Percentiles rank a stretch among this genome's conserved stretches.
phyloP scores from a whole-genome alignment of 2,113 vertebrate species.

The Amphiprion ocellaris region DNA sequence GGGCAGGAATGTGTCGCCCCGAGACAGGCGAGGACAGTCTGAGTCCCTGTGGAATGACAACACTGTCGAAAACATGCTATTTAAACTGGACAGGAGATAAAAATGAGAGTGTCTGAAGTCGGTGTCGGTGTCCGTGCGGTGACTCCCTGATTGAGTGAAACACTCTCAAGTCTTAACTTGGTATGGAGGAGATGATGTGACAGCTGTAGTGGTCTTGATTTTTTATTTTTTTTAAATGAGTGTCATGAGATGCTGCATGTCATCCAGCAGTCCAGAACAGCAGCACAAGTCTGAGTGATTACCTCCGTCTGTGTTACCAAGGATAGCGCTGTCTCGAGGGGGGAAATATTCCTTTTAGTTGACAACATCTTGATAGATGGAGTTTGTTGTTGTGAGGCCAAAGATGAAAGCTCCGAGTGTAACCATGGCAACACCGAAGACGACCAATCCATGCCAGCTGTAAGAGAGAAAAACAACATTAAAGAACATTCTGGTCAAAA shows the following conservation, averaged over 20 bases:
- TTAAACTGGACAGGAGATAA: constrained; percentile 33
- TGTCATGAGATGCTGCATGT: constrained; percentile 28
- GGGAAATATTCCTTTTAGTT: constrained; percentile 49
- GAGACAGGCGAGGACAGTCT: neutral
- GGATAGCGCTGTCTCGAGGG: neutral
- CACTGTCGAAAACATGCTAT: constrained; percentile 45
- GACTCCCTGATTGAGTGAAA: constrained; percentile 10
- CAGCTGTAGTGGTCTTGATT: constrained; percentile 6
- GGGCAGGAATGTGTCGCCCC: constrained; percentile 18
- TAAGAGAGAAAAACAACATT: constrained; percentile 35
- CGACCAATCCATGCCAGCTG: constrained; percentile 93
- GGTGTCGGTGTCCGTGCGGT: constrained; percentile 17
- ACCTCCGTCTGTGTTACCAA: neutral
- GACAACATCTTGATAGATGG: constrained; percentile 77
- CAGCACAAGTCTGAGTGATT: constrained; percentile 33
- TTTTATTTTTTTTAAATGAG: constrained; percentile 18
- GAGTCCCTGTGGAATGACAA: neutral
- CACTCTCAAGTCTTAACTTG: constrained; percentile 3
- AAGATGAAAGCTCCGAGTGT: constrained; percentile 82
- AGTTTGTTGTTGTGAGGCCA: constrained; percentile 82
- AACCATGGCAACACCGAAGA: constrained; percentile 81
- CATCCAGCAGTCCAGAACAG: constrained; percentile 33
- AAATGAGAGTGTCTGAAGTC: constrained; percentile 42
- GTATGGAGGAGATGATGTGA: constrained; percentile 10
- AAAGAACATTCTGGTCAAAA: neutral